These are phyloP conservation scores for Propithecus deckenii DNA, from an alignment of 2,797 vertebrate genomes.

Conservation along the genomic window DNA sequence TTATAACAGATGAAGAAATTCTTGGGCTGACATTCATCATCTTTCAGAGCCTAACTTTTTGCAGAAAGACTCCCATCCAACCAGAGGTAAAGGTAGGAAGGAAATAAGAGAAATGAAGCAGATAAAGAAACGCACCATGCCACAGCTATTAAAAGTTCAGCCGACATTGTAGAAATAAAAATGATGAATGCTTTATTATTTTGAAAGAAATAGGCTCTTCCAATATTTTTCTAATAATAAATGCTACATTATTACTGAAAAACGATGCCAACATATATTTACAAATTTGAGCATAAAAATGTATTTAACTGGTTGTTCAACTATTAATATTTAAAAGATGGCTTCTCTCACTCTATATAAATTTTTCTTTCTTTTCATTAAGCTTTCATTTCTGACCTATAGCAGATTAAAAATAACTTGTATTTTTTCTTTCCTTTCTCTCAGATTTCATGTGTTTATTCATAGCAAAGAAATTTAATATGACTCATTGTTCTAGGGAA, in stretches of 20 bases:
- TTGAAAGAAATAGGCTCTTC: background rate
- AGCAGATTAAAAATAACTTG: background rate
- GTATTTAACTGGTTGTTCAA: background rate
- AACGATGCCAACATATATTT: background rate
- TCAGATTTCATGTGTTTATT: background rate
- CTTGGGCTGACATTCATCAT: background rate
- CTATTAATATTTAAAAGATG: background rate
- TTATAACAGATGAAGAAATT: background rate
- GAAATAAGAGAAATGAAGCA: background rate
- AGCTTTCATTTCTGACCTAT: background rate
- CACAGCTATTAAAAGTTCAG: background rate
- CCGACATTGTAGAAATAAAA: background rate
- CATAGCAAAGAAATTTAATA: background rate
- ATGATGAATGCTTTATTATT: background rate
- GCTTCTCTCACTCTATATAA: background rate
- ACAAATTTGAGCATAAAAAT: background rate
- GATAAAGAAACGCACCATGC: background rate
- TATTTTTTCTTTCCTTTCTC: background rate
- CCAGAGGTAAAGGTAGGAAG: background rate
- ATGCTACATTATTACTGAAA: background rate
- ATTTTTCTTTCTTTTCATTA: background rate
- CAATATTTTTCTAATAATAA: background rate
- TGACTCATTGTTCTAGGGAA: background rate
- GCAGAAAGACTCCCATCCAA: background rate
- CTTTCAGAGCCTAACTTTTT: background rate